Evolutionary conservation across 2,888 invertebrate species (phyloP), one percentile per base, ranked within the genome.

Genomic region (Drosophila anomelani): DNA sequence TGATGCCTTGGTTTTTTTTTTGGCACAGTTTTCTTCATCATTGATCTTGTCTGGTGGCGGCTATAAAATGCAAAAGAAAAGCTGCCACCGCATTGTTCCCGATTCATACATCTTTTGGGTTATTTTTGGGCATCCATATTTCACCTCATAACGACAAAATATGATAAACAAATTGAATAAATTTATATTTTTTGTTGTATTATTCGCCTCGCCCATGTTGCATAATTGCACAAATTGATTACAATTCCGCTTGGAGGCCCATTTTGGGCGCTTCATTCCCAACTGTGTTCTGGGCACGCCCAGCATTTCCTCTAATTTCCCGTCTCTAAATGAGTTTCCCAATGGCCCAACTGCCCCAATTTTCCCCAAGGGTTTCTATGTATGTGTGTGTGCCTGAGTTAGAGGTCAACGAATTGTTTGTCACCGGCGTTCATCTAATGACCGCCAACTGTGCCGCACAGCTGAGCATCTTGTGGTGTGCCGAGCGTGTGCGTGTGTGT

Each of bases 151-250:
- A 32, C 53, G 49, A 49, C 44, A 49, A 70, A 70, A 49, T 49
- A 20, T 68, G 70, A 49, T 70, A 34, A 70, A 69, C 59, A 69
- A 70, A 68, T 68, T 70, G 36, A 70, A 68, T 36, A 17, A 1
- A 70, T 69, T 53, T 66, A 41, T 29, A 20, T 20, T 20, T 20
- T 34, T 20, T 4, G 20, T 46, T 46, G 20, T 54, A 39, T 53
- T 34, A 20, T 20, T 62, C 8, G 49, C 51, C 68, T 49, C 32
- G 43, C 71, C 68, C 23, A 20, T 58, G 58, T 88, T 88, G 83
- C 85, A 85, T 83, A 88, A 83, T 88, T 88, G 88, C 75, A 75
- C 75, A 86, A 84, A 78, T 88, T 85, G 86, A 88, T 88, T 88
- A 78, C 60, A 77, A 75, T 79, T 84, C 55, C 41, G 36, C 32